Base-by-base conservation (phyloP, 2,113 vertebrate species). In the Chascanopsetta lugubris region DNA sequence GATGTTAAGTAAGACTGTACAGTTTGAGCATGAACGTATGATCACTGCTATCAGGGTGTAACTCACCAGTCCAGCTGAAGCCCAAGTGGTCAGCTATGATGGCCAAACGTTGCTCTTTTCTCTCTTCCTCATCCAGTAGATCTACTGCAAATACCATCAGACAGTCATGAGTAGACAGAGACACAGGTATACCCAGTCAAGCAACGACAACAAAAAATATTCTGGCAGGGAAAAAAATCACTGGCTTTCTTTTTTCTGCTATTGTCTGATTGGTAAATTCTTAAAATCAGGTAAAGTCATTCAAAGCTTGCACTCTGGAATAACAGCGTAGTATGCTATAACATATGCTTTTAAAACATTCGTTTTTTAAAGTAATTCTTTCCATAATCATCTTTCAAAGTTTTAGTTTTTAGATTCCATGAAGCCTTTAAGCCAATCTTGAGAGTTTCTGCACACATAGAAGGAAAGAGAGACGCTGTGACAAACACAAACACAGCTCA, bases 11-110 rank as follows among this genome's bases (percentile, higher is more conserved):
- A 49, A 49, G 11, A 46, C 11, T 62, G 0, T 21, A 26, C 34
- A 47, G 29, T n/a, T 24, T 8, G 3, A 59, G 3, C 34, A 49
- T 48, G 17, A 48, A 8, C 0, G 9, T 24, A 43, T 59, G 13
- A 15, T 24, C 9, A 15, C 20, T 27, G 47, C 22, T n/a, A 25
- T 9, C n/a, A 22, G 51, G 13, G 8, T 70, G 43, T 13, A 5
- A 80, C 85, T 87, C 71, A 98, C 97, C 97, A 82, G 95, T 95
- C 97, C 97, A 99, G 84, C 97, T 99, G 92, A 99, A 99, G 88
- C 97, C 97, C 71, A 99, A 93, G 56, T 98, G 97, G 88, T 98
- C 96, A 1, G 96, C 96, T 68, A 96, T 95, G 82, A 96, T 90
- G 74, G 95, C 94, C 85, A 99, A 92, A 55, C 94, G 93, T 76